Base-by-base conservation (phyloP, 2,113 vertebrate genomes). In the Notiomystis cincta region DNA sequence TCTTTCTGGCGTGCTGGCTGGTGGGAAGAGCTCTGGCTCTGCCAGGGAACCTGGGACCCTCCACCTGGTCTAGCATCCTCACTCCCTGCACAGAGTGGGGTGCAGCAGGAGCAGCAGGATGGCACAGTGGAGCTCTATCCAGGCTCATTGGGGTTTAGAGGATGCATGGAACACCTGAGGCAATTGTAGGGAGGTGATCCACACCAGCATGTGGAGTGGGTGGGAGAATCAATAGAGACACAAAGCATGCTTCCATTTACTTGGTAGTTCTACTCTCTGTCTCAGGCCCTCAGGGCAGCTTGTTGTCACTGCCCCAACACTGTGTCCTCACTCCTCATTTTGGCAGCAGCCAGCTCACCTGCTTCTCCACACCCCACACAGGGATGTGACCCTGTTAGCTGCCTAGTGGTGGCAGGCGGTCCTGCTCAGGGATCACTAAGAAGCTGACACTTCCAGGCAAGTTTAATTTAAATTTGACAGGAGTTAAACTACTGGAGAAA, bases 361-460 rank as follows among this genome's bases (percentile, higher is more conserved):
- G 5, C 33, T 62, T 65, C 62, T 51, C 48, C 31, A 7, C 28
- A 51, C 4, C 4, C 44, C 23, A 25, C 0, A 2, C 1, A 5
- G 14, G 54, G 45, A 70, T 0, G 11, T 44, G 58, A 73, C 37
- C 50, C 44, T 38, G 7, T n/a, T 27, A 47, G 33, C 35, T 77
- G 50, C 37, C 51, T 40, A 0, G 2, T 18, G 35, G 20, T n/a
- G 57, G 19, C 87, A 81, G 28, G 31, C 47, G 13, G 33, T 62
- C 56, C 53, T 64, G 24, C 25, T 47, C 0, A 0, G 27, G 18
- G 28, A 18, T 64, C 47, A n/a, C 11, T 0, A 4, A 31, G 35
- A 62, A 37, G 40, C 25, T 67, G 70, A 28, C 16, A 9, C 33
- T 66, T 61, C 42, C 25, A 17, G 30, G 11, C 7, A 23, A 35